Conservation (phyloP, 2,888 invertebrate species). For the Pristionchus maxplancki region DNA sequence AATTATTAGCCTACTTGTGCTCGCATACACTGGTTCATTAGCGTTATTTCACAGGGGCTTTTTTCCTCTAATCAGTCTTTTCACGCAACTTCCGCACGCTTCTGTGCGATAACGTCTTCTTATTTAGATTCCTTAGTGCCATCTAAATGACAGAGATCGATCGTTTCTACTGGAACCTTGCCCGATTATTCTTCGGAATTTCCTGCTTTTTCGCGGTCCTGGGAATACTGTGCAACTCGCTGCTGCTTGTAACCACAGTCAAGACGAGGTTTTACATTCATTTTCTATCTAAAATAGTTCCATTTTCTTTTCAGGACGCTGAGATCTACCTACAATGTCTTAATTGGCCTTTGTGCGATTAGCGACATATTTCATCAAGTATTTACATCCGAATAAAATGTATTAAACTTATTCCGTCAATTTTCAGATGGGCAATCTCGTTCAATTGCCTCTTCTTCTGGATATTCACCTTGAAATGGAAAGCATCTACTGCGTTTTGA, state of each 20-base stretch:
- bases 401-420: background rate
- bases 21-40: too few species aligned
- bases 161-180: background rate
- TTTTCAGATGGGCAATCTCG: background rate
- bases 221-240: background rate
- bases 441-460: background rate
- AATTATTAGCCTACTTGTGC: too few species aligned
- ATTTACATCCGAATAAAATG: background rate
- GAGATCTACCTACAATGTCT: background rate
- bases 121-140: background rate
- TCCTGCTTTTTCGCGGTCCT: background rate
- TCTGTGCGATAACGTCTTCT: too few species aligned
- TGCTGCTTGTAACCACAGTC: background rate
- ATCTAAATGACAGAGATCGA: background rate
- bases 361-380: constrained; percentile 1
- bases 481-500: background rate
- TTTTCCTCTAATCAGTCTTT: too few species aligned
- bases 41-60: too few species aligned
- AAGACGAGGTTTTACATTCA: background rate
- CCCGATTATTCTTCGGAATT: background rate
- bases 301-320: background rate
- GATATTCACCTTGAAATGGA: background rate
- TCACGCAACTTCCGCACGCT: too few species aligned
- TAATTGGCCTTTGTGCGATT: background rate
- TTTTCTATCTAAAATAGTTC: background rate